Evolutionary conservation across 2,797 vertebrate genomes (phyloP).

Genomic region (Pseudomugil gertrudae): DNA sequence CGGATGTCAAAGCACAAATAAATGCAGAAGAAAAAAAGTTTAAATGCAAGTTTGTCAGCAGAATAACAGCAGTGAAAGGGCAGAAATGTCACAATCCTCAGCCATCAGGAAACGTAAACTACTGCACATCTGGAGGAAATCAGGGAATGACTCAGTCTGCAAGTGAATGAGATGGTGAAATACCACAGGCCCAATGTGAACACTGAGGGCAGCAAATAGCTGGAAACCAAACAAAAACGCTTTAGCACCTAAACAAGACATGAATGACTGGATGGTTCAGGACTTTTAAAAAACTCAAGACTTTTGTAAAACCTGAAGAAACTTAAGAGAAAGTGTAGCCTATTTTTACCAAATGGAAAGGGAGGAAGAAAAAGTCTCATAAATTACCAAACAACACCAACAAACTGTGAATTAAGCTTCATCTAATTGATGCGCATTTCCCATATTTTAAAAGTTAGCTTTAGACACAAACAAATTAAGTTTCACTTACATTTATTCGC

Average conservation of each 20-base stretch:
- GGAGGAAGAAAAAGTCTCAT: too few species aligned
- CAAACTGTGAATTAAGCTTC: not conserved
- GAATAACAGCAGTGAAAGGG: conserved; percentile 52
- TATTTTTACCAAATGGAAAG: not conserved
- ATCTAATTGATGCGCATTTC: not conserved
- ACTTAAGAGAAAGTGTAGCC: not conserved
- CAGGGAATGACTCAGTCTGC: conserved; percentile 79
- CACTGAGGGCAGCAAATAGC: conserved; percentile 50
- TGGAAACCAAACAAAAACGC: conserved; percentile 15
- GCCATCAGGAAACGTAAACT: conserved; percentile 74
- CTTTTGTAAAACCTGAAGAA: not conserved
- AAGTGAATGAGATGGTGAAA: conserved; percentile 78
- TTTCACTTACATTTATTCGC: not conserved
- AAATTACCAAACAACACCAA: not conserved
- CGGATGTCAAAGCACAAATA: conserved; percentile 17
- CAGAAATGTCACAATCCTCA: conserved; percentile 76
- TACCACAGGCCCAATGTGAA: conserved; percentile 67
- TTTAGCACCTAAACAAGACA: conserved; percentile 1
- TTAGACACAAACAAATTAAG: not conserved
- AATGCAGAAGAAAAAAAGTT: conserved; percentile 1
- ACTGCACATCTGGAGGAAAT: conserved; percentile 83
- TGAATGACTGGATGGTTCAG: not conserved
- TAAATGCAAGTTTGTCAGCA: conserved; percentile 66
- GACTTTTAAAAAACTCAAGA: too few species aligned
- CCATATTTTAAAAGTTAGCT: not conserved